phyloP scores from a whole-genome alignment of 1,140 invertebrate genomes.

The Ridgeia piscesae region DNA sequence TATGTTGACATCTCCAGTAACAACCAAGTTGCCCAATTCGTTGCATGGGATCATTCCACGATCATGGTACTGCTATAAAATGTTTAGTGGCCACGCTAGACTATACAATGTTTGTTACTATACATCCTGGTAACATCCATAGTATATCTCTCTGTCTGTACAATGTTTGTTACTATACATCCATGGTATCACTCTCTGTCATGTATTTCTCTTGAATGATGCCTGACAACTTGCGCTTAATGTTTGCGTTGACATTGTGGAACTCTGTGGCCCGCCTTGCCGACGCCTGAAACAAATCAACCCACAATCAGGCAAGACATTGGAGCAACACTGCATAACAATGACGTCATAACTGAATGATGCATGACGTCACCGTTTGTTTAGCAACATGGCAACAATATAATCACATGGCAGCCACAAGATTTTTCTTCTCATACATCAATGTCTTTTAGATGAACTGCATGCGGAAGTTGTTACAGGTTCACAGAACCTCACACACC shows the following conservation, averaged over 20 bases:
- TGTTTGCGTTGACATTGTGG: conserved; percentile 75
- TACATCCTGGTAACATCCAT: too few species aligned
- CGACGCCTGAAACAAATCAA: conserved; percentile 54
- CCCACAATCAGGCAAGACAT: background rate
- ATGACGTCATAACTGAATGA: background rate
- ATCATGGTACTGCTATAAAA: too few species aligned
- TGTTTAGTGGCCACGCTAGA: background rate
- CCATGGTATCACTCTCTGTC: background rate
- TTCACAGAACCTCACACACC: too few species aligned
- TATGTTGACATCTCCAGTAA: too few species aligned
- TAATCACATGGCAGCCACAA: conserved; percentile 18
- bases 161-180: background rate
- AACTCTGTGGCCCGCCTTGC: conserved; percentile 60
- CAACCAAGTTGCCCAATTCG: too few species aligned
- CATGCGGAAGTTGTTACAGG: too few species aligned
- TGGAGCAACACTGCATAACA: background rate
- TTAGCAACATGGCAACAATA: background rate
- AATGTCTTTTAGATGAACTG: too few species aligned
- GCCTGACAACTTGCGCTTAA: conserved; percentile 56
- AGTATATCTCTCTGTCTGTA: background rate
- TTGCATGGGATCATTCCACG: too few species aligned
- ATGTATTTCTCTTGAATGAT: conserved; percentile 19
- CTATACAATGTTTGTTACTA: background rate
- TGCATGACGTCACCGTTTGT: background rate
- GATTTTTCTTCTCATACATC: too few species aligned